Evolutionary conservation across 2,113 vertebrate genomes (phyloP), one percentile per base, ranked within the genome.

Genomic region (Channa maculata): DNA sequence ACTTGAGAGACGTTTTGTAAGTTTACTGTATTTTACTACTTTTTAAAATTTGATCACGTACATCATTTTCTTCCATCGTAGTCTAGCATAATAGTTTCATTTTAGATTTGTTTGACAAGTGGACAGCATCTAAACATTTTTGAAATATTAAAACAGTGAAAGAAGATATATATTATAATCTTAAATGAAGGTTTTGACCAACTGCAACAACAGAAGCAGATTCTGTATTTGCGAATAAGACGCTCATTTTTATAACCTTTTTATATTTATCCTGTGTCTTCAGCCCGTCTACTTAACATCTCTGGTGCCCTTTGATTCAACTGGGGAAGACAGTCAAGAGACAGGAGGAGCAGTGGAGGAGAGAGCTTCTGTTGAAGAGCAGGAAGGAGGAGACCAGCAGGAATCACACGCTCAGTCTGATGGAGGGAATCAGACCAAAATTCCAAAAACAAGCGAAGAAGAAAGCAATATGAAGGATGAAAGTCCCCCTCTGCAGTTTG

Each of bases 251-350:
- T 4, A 15, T 53, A 5, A 39, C 11, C 10, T 77, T 4, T 61
- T 43, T 5, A 15, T 37, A 9, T 51, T 24, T 3, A 3, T 49
- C 45, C 5, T 48, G 5, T 48, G 6, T 65, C 77, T 79, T 39
- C 91, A 98, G 97, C 96, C 96, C 0, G 58, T 98, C 74, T 97
- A 95, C 92, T 91, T 95, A 80, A 94, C 95, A 0, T 94, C 96
- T 48, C 66, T 97, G 87, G 90, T 94, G 71, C 94, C 89, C 1
- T 86, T 76, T 39, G 80, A 71, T 1, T 10, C 54, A 14, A 52
- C 7, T 1, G 36, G 62, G n/a, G 76, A 58, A 3, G 54, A 76
- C 49, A 49, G 13, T 7, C n/a, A 39, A 34, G 73, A 58, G 52
- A 6, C 0, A 24, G 66, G 4, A 67, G 79, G 50, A 60, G 63